Evolutionary conservation across 2,888 invertebrate species (phyloP).

Genomic region (Choristoneura rosaceana): DNA sequence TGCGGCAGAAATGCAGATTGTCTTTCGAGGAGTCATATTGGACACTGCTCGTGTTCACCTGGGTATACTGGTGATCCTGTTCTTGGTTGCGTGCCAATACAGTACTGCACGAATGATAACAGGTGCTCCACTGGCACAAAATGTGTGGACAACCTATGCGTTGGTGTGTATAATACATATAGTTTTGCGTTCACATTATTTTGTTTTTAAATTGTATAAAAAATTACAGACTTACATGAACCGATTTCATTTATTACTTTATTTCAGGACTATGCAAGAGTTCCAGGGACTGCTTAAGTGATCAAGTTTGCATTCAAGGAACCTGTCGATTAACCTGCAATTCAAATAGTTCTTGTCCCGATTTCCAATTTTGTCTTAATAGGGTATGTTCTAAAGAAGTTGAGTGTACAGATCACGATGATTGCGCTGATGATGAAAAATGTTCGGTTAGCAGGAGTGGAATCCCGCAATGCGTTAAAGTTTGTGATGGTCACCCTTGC

Average conservation of each 20-base stretch:
- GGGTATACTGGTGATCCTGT: constrained; percentile 95
- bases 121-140: constrained; percentile 94
- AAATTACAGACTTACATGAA: constrained; percentile 3
- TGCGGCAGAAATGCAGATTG: constrained; percentile 94
- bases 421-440: constrained; percentile 90
- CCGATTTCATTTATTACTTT: constrained; percentile 42
- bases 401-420: constrained; percentile 89
- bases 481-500: constrained; percentile 90
- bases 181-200: neutral
- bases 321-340: constrained; percentile 94
- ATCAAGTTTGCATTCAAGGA: constrained; percentile 94
- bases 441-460: constrained; percentile 89
- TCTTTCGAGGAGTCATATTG: constrained; percentile 90
- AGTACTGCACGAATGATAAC: constrained; percentile 92
- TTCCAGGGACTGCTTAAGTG: constrained; percentile 93
- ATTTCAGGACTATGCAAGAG: constrained; percentile 90
- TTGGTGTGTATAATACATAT: constrained; percentile 79
- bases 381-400: constrained; percentile 94
- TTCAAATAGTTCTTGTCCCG: constrained; percentile 92
- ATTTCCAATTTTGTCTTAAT: constrained; percentile 93
- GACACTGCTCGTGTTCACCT: constrained; percentile 92
- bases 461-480: constrained; percentile 90
- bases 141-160: constrained; percentile 93
- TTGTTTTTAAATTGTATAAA: neutral
- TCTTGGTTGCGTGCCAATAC: constrained; percentile 92